Evolutionary conservation across 1,140 invertebrate genomes (phyloP), one percentile per base, ranked within the genome.

Genomic region (Aphidius gifuensis): DNA sequence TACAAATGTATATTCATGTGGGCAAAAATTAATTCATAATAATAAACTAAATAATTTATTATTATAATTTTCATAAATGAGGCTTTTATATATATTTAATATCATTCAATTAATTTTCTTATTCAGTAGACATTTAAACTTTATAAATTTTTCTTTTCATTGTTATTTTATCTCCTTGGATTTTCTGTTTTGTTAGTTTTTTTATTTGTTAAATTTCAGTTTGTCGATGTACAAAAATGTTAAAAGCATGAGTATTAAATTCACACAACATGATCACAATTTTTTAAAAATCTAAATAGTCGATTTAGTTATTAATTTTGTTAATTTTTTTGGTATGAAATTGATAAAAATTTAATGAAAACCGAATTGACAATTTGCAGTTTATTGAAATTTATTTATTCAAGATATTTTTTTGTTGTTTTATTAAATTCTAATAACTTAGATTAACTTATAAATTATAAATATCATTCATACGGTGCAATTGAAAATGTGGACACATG

Each of bases 211-310:
- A 5, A 55, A 42, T n/a, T 55, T 5, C 5, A 38, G 11, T 21
- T 16, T 5, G 50, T 11, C 40, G n/a, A 16, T 43, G 53, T 55
- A 55, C 39, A 55, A 55, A 55, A 55, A 55, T 55, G 53, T 55
- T 55, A 55, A 49, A 49, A 49, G 47, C 21, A 49, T 49, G 11
- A 9, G 11, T 16, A 49, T n/a, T 49, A 11, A 11, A 44, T 11
- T 7, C 43, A 8, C 43, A 7, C 7, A 6, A 44, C 7, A 8
- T 44, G 7, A 8, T 7, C 9, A 11, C 7, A 8, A 44, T 44
- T 44, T 11, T 44, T 11, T 7, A 4, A 3, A 32, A 32, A 0
- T 11, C 7, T 44, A 44, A 44, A 8, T 44, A 3, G 7, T 7
- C 5, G 43, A 11, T 8, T 44, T 8, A 44, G 5, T 8, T 8